Base-by-base conservation (phyloP, 1,140 invertebrate genomes). In the Megalopta genalis region DNA sequence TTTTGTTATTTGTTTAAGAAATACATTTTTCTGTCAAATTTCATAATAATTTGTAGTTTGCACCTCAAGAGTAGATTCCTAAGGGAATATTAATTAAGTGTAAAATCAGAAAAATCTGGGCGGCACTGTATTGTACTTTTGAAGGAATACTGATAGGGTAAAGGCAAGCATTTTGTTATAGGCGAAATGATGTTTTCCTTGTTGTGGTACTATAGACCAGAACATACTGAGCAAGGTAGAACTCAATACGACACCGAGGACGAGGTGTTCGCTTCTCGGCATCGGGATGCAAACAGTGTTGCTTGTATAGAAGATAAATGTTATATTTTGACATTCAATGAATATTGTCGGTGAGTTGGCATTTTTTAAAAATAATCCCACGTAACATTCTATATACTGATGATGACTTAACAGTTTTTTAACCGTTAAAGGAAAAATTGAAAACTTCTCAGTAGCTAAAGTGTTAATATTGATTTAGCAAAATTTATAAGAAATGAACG, bases 301-400 rank as follows among this genome's bases (percentile, higher is more conserved):
- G 98, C 98, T 68, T 99, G 98, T 91, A 99, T 99, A 86, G 98
- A 99, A 92, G 98, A 99, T 93, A 98, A 98, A 93, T 99, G 98
- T 93, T 99, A 98, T 92, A 98, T 99, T 78, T 95, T 99, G 78
- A 99, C 98, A 14, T 98, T 97, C 90, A 98, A 98, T 93, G 98
- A 99, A 93, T 99, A 99, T 91, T 99, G 98, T 95, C 96, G 98
- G 98, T 99, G 88, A 93, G 90, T 86, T 63, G 32, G 67, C 52
- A 49, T 72, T 21, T 73, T 37, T 27, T 18, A 25, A 57, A 57
- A 57, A 57, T 57, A n/a, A 57, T n/a, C 21, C n/a, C n/a, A 57
- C n/a, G 10, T 52, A 52, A 57, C 54, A n/a, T 3, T 8, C n/a
- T 46, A 12, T 14, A 10, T 46, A 46, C 42, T 10, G 42, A 14